Evolutionary conservation across 2,113 vertebrate species (phyloP).

Genomic region (Eupsittula cactorum): DNA sequence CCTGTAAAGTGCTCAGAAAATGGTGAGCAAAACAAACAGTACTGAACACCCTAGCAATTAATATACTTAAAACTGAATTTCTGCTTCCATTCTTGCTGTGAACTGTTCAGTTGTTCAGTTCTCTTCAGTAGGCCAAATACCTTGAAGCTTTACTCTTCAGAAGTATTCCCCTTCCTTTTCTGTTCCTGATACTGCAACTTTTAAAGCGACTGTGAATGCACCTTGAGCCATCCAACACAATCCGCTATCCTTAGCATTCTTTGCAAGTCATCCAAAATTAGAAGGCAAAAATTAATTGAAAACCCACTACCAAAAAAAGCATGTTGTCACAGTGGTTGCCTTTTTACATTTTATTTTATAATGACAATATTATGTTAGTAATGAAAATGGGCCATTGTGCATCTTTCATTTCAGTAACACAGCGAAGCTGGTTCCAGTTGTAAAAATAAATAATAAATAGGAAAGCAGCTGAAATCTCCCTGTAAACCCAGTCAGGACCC

Average conservation of each 20-base stretch:
- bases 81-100: not conserved
- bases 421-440: conserved; percentile 62
- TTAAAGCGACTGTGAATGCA: not conserved
- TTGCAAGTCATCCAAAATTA: not conserved
- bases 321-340: not conserved
- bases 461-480: conserved; percentile 21
- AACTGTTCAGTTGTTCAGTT: rapidly evolving
- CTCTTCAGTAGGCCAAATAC: not conserved
- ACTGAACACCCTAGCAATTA: not conserved
- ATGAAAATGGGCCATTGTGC: not conserved
- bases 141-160: not conserved
- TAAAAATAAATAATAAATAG: conserved; percentile 76
- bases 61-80: not conserved
- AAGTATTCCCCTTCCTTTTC: not conserved
- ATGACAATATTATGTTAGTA: not conserved
- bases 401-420: not conserved
- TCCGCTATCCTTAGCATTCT: not conserved
- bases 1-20: not conserved
- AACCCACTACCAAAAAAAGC: not conserved
- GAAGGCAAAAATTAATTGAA: not conserved
- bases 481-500: not conserved
- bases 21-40: not conserved
- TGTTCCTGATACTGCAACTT: not conserved
- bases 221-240: not conserved
- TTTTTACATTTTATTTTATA: conserved; percentile 65